phyloP scores from a whole-genome alignment of 2,113 vertebrate genomes.

The Varanus komodoensis region DNA sequence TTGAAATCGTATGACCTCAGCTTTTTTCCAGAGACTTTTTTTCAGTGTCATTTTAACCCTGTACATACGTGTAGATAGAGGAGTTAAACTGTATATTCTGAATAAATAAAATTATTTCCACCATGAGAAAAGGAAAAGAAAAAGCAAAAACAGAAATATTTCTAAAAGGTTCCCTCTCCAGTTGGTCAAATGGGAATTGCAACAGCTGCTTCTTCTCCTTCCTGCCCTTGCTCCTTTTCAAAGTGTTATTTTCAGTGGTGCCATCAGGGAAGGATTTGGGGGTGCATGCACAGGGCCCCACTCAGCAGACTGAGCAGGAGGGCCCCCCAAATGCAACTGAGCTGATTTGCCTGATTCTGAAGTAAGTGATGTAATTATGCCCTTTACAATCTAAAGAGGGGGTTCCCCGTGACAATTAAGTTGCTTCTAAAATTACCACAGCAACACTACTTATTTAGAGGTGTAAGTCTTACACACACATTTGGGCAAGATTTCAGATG shows the following conservation, averaged over 20 bases:
- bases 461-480: too few species aligned
- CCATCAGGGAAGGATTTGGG: background rate
- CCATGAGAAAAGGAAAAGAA: slow-evolving; percentile 50
- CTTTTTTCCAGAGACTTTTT: slow-evolving; percentile 85
- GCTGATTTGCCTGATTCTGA: background rate
- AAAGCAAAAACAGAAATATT: too few species aligned
- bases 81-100: slow-evolving; percentile 91
- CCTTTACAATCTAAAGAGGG: background rate
- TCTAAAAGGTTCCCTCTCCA: slow-evolving; percentile 49
- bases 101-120: slow-evolving; percentile 92
- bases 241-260: background rate
- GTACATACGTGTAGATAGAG: slow-evolving; percentile 91
- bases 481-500: too few species aligned
- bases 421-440: background rate
- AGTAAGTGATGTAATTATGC: background rate
- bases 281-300: background rate
- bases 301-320: background rate
- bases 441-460: background rate
- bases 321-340: background rate
- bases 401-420: background rate
- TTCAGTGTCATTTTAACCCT: slow-evolving; percentile 83
- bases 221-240: background rate
- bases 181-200: background rate
- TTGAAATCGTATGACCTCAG: slow-evolving; percentile 88
- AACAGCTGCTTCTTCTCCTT: background rate